phyloP scores from a whole-genome alignment of 2,797 vertebrate species.

The Natrix natrix region DNA sequence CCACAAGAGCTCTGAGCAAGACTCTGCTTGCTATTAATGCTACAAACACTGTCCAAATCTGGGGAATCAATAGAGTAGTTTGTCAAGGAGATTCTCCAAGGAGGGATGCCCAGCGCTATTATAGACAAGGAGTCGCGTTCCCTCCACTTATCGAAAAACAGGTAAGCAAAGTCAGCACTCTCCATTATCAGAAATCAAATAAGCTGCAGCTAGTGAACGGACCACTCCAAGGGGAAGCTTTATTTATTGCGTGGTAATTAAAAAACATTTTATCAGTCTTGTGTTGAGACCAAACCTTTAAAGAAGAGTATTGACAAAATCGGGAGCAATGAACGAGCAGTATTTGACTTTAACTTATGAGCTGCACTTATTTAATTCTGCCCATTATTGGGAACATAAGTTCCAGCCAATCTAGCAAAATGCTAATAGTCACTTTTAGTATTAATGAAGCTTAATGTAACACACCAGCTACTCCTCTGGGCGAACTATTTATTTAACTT shows the following conservation, averaged over 20 bases:
- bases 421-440: conserved; percentile 64
- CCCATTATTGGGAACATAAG: conserved; percentile 68
- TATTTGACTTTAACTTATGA: conserved; percentile 86
- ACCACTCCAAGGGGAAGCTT: conserved; percentile 76
- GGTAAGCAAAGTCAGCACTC: conserved; percentile 91
- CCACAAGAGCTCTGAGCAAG: conserved; percentile 80
- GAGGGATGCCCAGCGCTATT: conserved; percentile 70
- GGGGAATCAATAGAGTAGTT: conserved; percentile 92
- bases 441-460: conserved; percentile 65
- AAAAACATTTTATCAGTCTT: conserved; percentile 91
- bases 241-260: conserved; percentile 94
- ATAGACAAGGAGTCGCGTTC: conserved; percentile 72
- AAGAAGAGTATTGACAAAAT: conserved; percentile 81
- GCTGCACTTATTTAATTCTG: conserved; percentile 78
- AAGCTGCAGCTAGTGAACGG: conserved; percentile 70
- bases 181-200: conserved; percentile 98
- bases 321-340: conserved; percentile 78
- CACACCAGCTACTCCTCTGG: conserved; percentile 44
- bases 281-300: conserved; percentile 75
- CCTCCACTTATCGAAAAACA: conserved; percentile 73
- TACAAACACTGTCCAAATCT: conserved; percentile 81
- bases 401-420: conserved; percentile 62
- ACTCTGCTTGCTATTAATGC: conserved; percentile 89
- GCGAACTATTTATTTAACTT: conserved; percentile 58
- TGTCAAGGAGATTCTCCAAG: conserved; percentile 89